Evolutionary conservation across 2,113 vertebrate genomes (phyloP), one percentile per base, ranked within the genome.

Genomic region (Eulemur macaco): DNA sequence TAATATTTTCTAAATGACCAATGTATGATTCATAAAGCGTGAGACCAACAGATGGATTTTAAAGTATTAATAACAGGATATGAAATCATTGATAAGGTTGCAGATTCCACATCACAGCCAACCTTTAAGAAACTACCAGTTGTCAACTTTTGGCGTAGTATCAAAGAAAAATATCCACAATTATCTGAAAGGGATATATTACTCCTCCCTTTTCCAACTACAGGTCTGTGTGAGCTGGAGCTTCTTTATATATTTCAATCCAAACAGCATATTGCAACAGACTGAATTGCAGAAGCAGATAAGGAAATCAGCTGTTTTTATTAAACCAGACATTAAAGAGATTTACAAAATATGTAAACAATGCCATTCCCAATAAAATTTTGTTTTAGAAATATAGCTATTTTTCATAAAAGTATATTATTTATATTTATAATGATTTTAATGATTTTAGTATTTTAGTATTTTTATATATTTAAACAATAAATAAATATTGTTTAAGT

Each of bases 321-420:
- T 58, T 60, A 92, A 87, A 81, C 39, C 91, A 93, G 42, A 73
- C 39, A 81, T 23, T n/a, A 76, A 71, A 9, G 42, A 91, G 74
- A 89, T 73, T 45, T 91, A 89, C 2, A 91, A 90, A 95, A 71
- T 83, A 69, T 29, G 27, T 64, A 54, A 73, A 84, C 14, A 50
- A 56, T 68, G 21, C 56, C n/a, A 86, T 74, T 69, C 73, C 64
- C n/a, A 47, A 34, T 29, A 89, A 76, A 39, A 91, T 83, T 86
- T 81, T 86, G 25, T 54, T 71, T 95, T 87, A 47, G 63, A 89
- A 95, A 96, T 39, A 84, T 1, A 91, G n/a, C 29, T 84, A 74
- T 77, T 95, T 97, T 93, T 54, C 56, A 83, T 69, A 50, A 91
- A 94, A 86, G 81, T 66, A 63, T 45, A 3, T 71, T 60, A 52